A percentile compares a stretch with the other conserved stretches of the same genome.
These are phyloP conservation scores for Caenorhabditis sinica DNA, from an alignment of 2,888 invertebrate species.

Conservation along the genomic window DNA sequence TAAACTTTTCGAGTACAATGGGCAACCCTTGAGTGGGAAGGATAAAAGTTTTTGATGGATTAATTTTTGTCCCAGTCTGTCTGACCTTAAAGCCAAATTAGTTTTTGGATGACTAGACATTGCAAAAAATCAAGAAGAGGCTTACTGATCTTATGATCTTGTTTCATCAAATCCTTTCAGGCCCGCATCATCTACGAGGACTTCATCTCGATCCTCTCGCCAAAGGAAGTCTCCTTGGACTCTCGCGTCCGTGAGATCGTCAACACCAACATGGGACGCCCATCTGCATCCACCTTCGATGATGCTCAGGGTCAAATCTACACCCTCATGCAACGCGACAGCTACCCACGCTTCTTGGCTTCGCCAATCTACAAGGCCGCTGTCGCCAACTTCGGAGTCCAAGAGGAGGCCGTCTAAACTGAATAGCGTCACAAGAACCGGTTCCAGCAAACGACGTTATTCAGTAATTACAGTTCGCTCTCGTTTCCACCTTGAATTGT, in stretches of 20 bases:
- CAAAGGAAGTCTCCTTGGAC: conserved; percentile 98
- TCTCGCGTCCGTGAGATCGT: conserved; percentile 97
- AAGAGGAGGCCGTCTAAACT: conserved; percentile 48
- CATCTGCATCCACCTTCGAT: conserved; percentile 93
- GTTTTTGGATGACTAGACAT: neutral
- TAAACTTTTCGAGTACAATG: neutral
- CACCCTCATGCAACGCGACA: conserved; percentile 99
- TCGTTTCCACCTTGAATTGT: neutral
- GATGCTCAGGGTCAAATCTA: conserved; percentile 99
- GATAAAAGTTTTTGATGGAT: neutral
- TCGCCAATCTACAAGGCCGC: conserved; percentile 91
- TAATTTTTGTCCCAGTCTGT: neutral
- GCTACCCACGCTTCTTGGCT: conserved; percentile 95
- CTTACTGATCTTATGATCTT: neutral
- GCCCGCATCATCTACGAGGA: conserved; percentile 88
- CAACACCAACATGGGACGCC: conserved; percentile 94
- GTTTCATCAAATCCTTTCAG: conserved; percentile 48
- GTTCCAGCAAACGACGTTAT: neutral
- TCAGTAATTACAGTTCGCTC: conserved; percentile 1
- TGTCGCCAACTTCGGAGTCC: conserved; percentile 47
- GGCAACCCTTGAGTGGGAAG: conserved; percentile 3
- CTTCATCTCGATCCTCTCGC: conserved; percentile 99
- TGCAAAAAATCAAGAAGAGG: neutral
- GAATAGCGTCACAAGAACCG: neutral
- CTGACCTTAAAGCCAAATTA: neutral